Base-by-base conservation (phyloP, 1,140 invertebrate species). In the Pseudomyrmex dendroicus region DNA sequence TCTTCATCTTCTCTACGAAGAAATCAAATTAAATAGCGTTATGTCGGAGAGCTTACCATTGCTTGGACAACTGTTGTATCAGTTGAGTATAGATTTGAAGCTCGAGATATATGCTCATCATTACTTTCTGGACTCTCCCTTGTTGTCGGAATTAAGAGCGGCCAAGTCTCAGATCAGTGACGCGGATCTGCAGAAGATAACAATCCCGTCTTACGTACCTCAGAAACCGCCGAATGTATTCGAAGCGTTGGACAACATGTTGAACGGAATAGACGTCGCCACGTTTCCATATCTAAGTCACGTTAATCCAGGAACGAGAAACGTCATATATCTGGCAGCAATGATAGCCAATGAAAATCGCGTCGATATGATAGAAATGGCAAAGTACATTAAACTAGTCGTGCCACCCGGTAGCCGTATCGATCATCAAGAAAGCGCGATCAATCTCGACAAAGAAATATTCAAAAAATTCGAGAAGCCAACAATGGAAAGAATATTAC, bases 1-100 rank as follows among this genome's bases (percentile, higher is more conserved):
- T 0, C 94, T 99, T 52, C 98, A 99, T 94, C 94, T 99, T 12
- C 94, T 98, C 0, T 99, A 99, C 92, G 98, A 99, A 95, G 98
- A 99, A 91, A 95, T 98, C 1, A 99, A 99, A 93, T 91, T 99
- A 52, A 97, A 98, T 90, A 95, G 95, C 1, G 93, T 97, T 1
- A 95, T 97, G 83, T 95, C 95, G 22, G 95, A 96, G 74, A 96
- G 96, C 84, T 93, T 98, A 68, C 95, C 95, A 62, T 94, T 96
- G 0, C 90, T 99, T 22, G 97, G 96, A 0, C 94, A 95, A 63
- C 95, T 98, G 57, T 93, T 99, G 10, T 96, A 97, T 91, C 97
- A 98, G 90, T 92, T 99, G 64, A 96, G 98, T 1, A 95, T 95
- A 44, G 98, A 98, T 93, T 95, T 99, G 67, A 95, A 96, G 70